These are phyloP conservation scores for Drosophila rhopaloa DNA, from an alignment of 1,140 invertebrate genomes.

Conservation along the genomic window DNA sequence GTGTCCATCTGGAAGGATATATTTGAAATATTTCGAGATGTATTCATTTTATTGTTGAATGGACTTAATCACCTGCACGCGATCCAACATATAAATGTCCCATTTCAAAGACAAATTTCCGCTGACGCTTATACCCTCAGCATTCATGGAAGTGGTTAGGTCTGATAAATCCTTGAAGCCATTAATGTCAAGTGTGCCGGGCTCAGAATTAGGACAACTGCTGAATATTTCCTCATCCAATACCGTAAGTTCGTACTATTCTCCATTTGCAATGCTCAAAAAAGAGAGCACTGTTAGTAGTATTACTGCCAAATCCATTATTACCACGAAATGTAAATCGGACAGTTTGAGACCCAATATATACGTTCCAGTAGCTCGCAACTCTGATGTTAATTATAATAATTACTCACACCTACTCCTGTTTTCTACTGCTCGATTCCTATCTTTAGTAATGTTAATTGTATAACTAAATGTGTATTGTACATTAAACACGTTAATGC, in stretches of 20 bases:
- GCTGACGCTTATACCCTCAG: not conserved
- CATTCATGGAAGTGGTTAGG: not conserved
- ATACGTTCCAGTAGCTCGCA: not conserved
- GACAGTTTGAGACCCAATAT: not conserved
- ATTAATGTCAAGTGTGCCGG: slow-evolving; percentile 5
- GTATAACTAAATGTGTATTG: not conserved
- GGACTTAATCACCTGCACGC: not conserved
- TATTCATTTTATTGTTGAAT: too few relatives aligned
- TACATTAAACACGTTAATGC: too few relatives aligned
- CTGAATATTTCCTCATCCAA: slow-evolving; percentile 6
- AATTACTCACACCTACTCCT: not conserved
- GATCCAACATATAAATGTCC: slow-evolving; percentile 20
- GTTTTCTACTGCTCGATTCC: not conserved
- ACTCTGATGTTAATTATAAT: not conserved
- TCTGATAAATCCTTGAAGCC: not conserved
- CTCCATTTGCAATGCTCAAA: not conserved
- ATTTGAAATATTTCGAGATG: not conserved
- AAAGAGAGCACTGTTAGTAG: not conserved
- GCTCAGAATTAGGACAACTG: not conserved
- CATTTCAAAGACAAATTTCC: not conserved
- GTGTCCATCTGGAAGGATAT: not conserved
- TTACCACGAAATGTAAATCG: not conserved
- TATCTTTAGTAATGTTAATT: not conserved
- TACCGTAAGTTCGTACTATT: not conserved
- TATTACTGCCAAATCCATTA: not conserved